Evolutionary conservation across 2,797 vertebrate species (phyloP), one percentile per base, ranked within the genome.

Genomic region (Limosa lapponica): DNA sequence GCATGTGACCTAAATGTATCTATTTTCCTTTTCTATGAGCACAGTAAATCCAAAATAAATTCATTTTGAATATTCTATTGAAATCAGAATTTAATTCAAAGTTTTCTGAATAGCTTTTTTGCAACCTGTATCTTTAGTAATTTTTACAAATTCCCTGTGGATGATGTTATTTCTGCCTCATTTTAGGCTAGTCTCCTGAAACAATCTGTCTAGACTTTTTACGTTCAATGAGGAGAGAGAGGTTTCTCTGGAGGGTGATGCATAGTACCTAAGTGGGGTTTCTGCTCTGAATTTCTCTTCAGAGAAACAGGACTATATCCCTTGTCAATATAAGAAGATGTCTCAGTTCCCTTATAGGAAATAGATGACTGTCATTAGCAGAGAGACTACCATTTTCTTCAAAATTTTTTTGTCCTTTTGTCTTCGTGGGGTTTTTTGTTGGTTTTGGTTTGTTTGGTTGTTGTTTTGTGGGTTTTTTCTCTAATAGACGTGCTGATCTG

Each of bases 181-280:
- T 80, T 92, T 92, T 93, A 80, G 71, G 24, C 55, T 58, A 64
- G 23, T 89, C 48, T 92, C 28, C 39, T 84, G 91, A 91, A 92
- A 87, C 54, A 82, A 54, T 82, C 84, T 81, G 57, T 93, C 83
- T 89, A 84, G 92, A 71, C 73, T 89, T 32, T 72, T 90, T 51
- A 44, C 10, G 28, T 19, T 66, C 84, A 87, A 10, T 15, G 65
- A 55, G 90, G 66, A 32, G 34, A 82, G 80, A 81, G 66, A 58
- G 16, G 62, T 62, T 93, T 90, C 77, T 79, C 61, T 69, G 54
- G 65, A 89, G 82, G 80, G 81, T 87, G 82, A 73, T 49, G 73
- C 34, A 20, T 6, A 27, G 59, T 28, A 54, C 57, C 44, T 12
- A 14, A 54, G 41, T 2, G 30, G 51, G 18, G n/a, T 8, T 34